Evolutionary conservation across 2,797 vertebrate species (phyloP).

Genomic region (Neoniphon sammara): DNA sequence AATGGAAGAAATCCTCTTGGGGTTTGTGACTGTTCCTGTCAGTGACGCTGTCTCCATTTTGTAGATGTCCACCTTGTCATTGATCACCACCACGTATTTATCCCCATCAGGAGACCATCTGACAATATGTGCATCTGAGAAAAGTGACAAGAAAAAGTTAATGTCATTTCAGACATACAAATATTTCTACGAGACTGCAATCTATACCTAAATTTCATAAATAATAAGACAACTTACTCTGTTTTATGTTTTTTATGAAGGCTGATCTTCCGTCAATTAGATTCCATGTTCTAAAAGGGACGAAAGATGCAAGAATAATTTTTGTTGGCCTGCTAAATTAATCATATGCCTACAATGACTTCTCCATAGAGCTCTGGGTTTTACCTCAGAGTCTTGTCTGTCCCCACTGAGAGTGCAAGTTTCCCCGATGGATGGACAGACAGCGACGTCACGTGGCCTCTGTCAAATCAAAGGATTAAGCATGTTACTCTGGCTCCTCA

Average conservation of each 20-base stretch:
- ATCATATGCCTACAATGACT: neutral
- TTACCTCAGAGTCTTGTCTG: constrained; percentile 96
- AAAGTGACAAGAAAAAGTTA: neutral
- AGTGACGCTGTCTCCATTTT: constrained; percentile 89
- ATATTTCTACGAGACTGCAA: neutral
- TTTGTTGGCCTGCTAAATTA: rapidly evolving
- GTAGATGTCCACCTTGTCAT: constrained; percentile 88
- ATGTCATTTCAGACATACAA: neutral
- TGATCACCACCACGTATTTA: constrained; percentile 85
- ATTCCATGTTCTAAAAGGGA: constrained; percentile 92
- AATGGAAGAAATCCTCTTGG: constrained; percentile 90
- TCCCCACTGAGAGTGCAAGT: constrained; percentile 94
- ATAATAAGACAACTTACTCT: constrained; percentile 85
- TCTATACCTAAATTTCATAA: neutral
- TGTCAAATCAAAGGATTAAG: constrained; percentile 59
- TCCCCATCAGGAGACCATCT: constrained; percentile 93
- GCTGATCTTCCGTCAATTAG: constrained; percentile 93
- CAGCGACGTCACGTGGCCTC: constrained; percentile 91
- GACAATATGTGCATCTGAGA: constrained; percentile 91
- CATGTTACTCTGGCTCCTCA: neutral
- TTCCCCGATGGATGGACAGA: constrained; percentile 97
- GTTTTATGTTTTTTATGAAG: constrained; percentile 97
- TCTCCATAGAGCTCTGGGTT: constrained; percentile 5
- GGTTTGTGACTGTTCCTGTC: constrained; percentile 83
- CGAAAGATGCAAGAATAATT: neutral